phyloP scores from a whole-genome alignment of 2,113 vertebrate species.

The Pagrus major region DNA sequence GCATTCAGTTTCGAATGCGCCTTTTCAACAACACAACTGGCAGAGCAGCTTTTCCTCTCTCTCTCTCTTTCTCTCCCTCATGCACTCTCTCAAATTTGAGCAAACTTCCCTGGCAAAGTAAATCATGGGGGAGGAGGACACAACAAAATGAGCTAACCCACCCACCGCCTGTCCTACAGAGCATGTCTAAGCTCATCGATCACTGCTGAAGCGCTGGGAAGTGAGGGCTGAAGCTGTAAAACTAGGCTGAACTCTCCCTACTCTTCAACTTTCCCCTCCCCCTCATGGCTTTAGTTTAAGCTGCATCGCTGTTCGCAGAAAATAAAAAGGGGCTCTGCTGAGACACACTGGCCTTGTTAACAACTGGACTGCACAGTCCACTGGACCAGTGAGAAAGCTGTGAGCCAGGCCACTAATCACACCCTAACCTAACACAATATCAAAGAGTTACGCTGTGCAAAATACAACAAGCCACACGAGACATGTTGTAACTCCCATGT shows the following conservation, averaged over 20 bases:
- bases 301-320: conserved; percentile 28
- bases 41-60: background rate
- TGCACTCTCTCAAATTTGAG: conserved; percentile 20
- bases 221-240: conserved; percentile 58
- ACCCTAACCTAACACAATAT: background rate
- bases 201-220: conserved; percentile 61
- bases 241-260: conserved; percentile 62
- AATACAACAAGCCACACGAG: background rate
- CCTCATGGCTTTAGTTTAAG: conserved; percentile 39
- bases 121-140: conserved; percentile 64
- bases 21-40: conserved; percentile 12
- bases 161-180: conserved; percentile 67
- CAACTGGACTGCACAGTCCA: conserved; percentile 56
- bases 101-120: conserved; percentile 38
- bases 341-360: conserved; percentile 62
- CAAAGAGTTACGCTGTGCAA: background rate
- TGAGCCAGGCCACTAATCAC: conserved; percentile 12
- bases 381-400: conserved; percentile 27
- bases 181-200: conserved; percentile 78
- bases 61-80: background rate
- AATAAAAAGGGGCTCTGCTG: conserved; percentile 1
- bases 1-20: conserved; percentile 2
- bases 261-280: conserved; percentile 40
- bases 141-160: conserved; percentile 56
- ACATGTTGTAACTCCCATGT: background rate